A percentile compares a stretch with the other conserved stretches of the same genome.
These are phyloP conservation scores for Amblyteles armatorius DNA, from an alignment of 2,888 invertebrate species.

Conservation along the genomic window DNA sequence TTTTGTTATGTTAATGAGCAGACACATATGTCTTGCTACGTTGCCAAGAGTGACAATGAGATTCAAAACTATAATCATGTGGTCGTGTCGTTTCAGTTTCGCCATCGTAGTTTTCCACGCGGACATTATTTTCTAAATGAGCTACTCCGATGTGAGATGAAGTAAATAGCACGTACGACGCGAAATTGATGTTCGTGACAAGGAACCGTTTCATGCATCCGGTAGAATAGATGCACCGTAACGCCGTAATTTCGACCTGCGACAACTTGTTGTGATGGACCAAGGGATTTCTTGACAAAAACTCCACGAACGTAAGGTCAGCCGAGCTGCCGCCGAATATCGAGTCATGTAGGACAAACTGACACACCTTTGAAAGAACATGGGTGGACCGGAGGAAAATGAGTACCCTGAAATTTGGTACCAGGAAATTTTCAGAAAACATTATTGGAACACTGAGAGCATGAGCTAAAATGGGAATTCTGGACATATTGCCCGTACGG, in stretches of 20 bases:
- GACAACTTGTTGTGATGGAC: background rate
- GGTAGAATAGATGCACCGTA: background rate
- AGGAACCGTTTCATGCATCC: slow-evolving; percentile 13
- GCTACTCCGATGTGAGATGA: background rate
- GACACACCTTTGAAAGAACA: too few species aligned
- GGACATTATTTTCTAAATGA: background rate
- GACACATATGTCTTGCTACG: background rate
- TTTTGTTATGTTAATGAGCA: background rate
- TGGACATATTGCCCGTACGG: too few species aligned
- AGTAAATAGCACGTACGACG: background rate
- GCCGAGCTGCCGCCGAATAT: background rate
- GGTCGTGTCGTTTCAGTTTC: background rate
- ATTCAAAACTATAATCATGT: background rate
- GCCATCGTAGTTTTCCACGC: background rate
- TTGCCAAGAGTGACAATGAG: background rate
- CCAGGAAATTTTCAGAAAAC: too few species aligned
- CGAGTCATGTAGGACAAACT: too few species aligned
- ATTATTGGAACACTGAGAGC: too few species aligned
- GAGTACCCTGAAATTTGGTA: too few species aligned
- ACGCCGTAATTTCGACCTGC: background rate
- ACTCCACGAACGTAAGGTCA: background rate
- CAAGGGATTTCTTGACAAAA: background rate
- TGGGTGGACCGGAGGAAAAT: too few species aligned
- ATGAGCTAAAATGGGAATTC: too few species aligned
- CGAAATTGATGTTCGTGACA: slow-evolving; percentile 56